Evolutionary conservation across 2,113 vertebrate species (phyloP).

Genomic region (Syrmaticus mikado): DNA sequence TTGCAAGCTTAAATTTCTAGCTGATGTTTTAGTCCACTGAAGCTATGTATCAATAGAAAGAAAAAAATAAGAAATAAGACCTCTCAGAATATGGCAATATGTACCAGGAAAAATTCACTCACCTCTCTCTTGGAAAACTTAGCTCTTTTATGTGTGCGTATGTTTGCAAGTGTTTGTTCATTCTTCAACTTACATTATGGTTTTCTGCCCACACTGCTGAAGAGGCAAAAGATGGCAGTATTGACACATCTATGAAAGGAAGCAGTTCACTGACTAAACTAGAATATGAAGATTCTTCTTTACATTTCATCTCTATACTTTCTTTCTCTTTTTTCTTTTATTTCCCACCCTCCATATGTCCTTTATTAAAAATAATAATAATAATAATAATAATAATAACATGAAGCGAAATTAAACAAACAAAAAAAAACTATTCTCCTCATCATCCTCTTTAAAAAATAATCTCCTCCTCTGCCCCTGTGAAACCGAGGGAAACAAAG

Average conservation of each 20-base stretch:
- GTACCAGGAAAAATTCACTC: neutral
- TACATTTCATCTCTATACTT: conserved; percentile 68
- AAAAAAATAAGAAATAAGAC: neutral
- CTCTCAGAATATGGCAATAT: neutral
- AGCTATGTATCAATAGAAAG: neutral
- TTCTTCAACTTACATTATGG: neutral
- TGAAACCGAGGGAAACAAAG: conserved; percentile 26
- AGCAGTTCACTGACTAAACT: conserved; percentile 8
- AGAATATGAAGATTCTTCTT: conserved; percentile 39
- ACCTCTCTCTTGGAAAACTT: neutral
- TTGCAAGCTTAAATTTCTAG: neutral
- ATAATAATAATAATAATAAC: no score
- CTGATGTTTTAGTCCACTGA: neutral
- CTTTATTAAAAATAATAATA: neutral
- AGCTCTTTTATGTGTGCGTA: neutral
- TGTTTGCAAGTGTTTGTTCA: neutral
- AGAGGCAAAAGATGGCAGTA: conserved; percentile 82
- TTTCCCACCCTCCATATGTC: neutral
- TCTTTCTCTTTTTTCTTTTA: neutral
- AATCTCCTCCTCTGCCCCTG: neutral
- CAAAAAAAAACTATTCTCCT: neutral
- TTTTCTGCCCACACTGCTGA: neutral
- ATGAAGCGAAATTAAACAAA: accelerated
- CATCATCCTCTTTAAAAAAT: neutral
- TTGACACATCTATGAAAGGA: conserved; percentile 70